Evolutionary conservation across 2,888 invertebrate genomes (phyloP), one percentile per base, ranked within the genome.

Genomic region (Coremacera marginata): DNA sequence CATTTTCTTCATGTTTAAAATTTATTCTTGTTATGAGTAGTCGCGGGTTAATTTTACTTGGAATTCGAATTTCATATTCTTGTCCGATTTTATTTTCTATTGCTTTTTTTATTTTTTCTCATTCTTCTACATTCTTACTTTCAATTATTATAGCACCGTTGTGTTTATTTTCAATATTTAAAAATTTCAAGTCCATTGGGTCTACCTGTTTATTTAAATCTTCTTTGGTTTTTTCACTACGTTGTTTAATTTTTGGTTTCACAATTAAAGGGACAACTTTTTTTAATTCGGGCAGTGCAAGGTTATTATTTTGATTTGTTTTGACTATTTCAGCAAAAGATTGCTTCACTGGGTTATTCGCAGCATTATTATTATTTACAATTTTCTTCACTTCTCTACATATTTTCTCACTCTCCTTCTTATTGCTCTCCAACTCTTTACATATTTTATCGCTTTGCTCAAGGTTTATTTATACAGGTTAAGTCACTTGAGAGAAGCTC

Each of bases 131-230:
- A 37, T 37, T 37, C 37, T 37, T 8, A 37, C 8, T 7, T 37
- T 37, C 37, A 37, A 37, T 37, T 37, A 37, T 37, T 5, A 37
- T 7, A 37, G 37, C 37, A 37, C 37, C 37, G 37, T 37, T 37
- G 37, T 37, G 37, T 37, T 37, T 37, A 8, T 37, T 37, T 37
- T 37, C 37, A 37, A 37, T 37, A 37, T 37, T 37, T 37, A 9
- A 63, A 37, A 73, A 5, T 49, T n/a, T 62, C 1, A 73, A 4
- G 31, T 65, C 51, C 34, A 25, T 73, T 27, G 63, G 49, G n/a
- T 72, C 62, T 19, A 62, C 62, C 19, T 62, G 49, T n/a, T 22
- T 44, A 44, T 62, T 72, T 72, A 62, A 60, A 44, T 72, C 44
- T 3, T n/a, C 44, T 25, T 72, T 62, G 27, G 19, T 60, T 62